These are phyloP conservation scores for Umimayanthus chanpuru DNA, from an alignment of 92 coral and sea anemone species.

Conservation along the genomic window DNA sequence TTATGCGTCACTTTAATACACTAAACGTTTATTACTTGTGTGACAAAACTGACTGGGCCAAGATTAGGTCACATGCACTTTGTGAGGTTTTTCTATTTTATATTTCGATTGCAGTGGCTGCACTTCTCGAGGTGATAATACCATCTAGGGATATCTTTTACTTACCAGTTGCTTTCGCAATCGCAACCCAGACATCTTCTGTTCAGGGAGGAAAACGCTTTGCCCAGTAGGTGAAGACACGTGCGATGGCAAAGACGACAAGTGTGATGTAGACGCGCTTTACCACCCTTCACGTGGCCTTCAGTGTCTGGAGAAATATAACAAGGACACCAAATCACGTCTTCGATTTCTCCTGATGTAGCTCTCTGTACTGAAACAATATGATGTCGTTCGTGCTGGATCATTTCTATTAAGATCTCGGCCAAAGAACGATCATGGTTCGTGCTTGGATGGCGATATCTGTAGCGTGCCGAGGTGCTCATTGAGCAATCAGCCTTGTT, in stretches of 20 bases:
- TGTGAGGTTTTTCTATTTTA: not conserved
- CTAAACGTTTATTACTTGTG: not conserved
- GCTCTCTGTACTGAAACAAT: conserved; percentile 15
- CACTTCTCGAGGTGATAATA: conserved; percentile 44
- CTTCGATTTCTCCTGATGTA: conserved; percentile 17
- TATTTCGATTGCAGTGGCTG: conserved; percentile 15
- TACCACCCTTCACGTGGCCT: conserved; percentile 42
- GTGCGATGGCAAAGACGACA: conserved; percentile 31
- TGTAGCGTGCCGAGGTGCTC: not conserved
- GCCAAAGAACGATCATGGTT: not conserved
- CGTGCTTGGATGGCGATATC: not conserved
- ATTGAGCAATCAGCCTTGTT: not conserved
- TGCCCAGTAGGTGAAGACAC: conserved; percentile 38
- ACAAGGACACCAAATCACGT: conserved; percentile 47
- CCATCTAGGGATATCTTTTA: conserved; percentile 40
- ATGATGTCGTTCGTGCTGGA: conserved; percentile 38
- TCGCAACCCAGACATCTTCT: conserved; percentile 45
- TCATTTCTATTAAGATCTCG: not conserved
- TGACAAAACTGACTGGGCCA: not conserved
- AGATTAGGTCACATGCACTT: not conserved
- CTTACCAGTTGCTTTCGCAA: conserved; percentile 15
- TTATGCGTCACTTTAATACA: not conserved
- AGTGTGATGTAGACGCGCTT: conserved; percentile 32
- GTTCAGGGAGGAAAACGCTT: conserved; percentile 35
- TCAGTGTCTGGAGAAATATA: conserved; percentile 5